Evolutionary conservation across 1,140 invertebrate species (phyloP).

Genomic region (Drosophila seguyi): DNA sequence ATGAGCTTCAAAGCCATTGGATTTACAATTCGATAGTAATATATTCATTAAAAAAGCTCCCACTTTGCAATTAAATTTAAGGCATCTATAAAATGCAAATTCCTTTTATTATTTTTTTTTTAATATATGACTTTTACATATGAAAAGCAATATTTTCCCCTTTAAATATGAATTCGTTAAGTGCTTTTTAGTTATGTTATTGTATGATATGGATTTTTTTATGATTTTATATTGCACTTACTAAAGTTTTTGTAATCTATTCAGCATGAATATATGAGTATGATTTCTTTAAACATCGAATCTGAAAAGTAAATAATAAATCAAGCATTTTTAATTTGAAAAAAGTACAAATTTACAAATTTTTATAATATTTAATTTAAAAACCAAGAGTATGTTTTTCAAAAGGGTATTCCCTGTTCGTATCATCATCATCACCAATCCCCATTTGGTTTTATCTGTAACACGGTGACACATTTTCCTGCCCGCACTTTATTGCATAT

Average conservation of each 20-base stretch:
- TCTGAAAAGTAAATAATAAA: too few species aligned
- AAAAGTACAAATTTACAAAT: background rate
- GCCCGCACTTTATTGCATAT: slow-evolving; percentile 72
- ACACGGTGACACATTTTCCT: slow-evolving; percentile 65
- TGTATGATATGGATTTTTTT: background rate
- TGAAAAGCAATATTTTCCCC: background rate
- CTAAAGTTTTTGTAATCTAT: background rate
- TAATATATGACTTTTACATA: background rate
- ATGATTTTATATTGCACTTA: background rate
- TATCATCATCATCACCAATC: background rate
- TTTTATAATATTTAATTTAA: background rate
- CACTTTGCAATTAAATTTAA: background rate
- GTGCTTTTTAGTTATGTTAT: background rate
- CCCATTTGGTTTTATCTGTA: slow-evolving; percentile 47
- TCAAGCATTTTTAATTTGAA: background rate
- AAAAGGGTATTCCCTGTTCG: slow-evolving; percentile 24
- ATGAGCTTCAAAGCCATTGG: background rate
- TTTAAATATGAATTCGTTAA: background rate
- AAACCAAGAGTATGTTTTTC: background rate
- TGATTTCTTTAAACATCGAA: too few species aligned
- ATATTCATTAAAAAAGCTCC: background rate
- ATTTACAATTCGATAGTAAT: background rate
- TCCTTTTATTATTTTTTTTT: background rate
- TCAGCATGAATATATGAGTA: too few species aligned
- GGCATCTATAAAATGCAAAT: background rate